A percentile compares a stretch with the other conserved stretches of the same genome.
phyloP scores from a whole-genome alignment of 2,797 vertebrate genomes.

The Eleutherodactylus coqui region DNA sequence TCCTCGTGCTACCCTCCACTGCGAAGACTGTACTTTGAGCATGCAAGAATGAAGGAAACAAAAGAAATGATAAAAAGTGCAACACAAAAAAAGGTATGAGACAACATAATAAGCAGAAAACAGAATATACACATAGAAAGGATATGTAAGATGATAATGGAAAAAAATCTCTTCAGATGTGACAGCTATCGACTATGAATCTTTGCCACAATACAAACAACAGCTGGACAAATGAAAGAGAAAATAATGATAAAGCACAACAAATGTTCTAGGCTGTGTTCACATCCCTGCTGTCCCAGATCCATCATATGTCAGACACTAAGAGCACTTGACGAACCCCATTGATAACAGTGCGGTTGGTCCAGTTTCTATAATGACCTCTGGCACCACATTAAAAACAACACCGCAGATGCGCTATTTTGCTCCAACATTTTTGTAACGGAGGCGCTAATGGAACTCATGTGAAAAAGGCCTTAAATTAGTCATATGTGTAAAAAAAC shows the following conservation, averaged over 20 bases:
- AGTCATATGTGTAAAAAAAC: too few species aligned
- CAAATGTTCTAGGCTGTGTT: background rate
- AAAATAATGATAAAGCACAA: background rate
- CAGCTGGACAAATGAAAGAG: background rate
- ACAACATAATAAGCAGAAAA: constrained; percentile 57
- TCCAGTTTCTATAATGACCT: too few species aligned
- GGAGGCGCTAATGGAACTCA: too few species aligned
- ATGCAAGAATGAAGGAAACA: constrained; percentile 65
- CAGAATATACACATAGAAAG: background rate
- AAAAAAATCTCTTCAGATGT: constrained; percentile 66
- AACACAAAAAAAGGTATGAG: constrained; percentile 71
- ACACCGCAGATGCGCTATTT: too few species aligned
- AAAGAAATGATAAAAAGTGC: constrained; percentile 68
- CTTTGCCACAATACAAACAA: background rate
- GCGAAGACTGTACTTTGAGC: constrained; percentile 70
- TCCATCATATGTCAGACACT: too few species aligned
- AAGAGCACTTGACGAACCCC: too few species aligned
- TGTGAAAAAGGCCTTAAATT: too few species aligned
- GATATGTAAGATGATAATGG: background rate
- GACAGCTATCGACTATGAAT: background rate
- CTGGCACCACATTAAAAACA: too few species aligned
- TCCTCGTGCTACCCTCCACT: constrained; percentile 72
- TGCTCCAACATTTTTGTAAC: too few species aligned
- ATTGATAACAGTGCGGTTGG: too few species aligned
- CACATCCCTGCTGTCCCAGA: too few species aligned